Conservation (phyloP, 2,888 invertebrate genomes). For the Acronicta psi region DNA sequence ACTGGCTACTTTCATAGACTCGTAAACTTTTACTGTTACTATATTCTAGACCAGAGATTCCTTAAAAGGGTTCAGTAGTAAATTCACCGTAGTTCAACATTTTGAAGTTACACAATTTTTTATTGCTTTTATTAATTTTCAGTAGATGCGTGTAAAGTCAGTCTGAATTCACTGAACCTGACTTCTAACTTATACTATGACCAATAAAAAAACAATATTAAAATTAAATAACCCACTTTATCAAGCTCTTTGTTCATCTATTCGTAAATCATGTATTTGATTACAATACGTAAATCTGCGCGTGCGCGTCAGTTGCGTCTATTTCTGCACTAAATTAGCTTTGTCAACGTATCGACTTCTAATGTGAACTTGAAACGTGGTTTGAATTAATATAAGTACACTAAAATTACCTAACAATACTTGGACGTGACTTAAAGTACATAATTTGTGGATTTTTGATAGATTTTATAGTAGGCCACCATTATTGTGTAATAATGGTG, state of each 20-base stretch:
- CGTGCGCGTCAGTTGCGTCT: conserved; percentile 7
- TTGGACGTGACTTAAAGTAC: neutral
- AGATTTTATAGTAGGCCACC: too few relatives aligned
- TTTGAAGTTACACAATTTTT: too few relatives aligned
- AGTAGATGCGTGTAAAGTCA: too few relatives aligned
- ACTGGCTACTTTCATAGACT: neutral
- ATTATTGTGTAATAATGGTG: too few relatives aligned
- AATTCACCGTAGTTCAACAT: too few relatives aligned
- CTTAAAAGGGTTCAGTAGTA: too few relatives aligned
- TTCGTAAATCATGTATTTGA: conserved; percentile 28
- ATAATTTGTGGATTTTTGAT: too few relatives aligned
- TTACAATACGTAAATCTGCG: neutral
- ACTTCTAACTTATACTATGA: too few relatives aligned
- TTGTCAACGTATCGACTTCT: conserved; percentile 13
- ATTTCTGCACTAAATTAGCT: conserved; percentile 11
- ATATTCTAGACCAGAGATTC: neutral
- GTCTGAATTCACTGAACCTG: too few relatives aligned
- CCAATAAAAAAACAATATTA: too few relatives aligned
- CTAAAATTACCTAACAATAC: conserved; percentile 3
- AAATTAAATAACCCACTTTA: neutral
- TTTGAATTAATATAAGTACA: conserved; percentile 17
- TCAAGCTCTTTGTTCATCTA: conserved; percentile 2
- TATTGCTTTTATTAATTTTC: too few relatives aligned
- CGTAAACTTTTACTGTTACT: neutral
- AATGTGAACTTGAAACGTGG: conserved; percentile 21